These are phyloP conservation scores for Chymomyza fuscimana DNA, from an alignment of 2,888 invertebrate genomes.

Conservation along the genomic window DNA sequence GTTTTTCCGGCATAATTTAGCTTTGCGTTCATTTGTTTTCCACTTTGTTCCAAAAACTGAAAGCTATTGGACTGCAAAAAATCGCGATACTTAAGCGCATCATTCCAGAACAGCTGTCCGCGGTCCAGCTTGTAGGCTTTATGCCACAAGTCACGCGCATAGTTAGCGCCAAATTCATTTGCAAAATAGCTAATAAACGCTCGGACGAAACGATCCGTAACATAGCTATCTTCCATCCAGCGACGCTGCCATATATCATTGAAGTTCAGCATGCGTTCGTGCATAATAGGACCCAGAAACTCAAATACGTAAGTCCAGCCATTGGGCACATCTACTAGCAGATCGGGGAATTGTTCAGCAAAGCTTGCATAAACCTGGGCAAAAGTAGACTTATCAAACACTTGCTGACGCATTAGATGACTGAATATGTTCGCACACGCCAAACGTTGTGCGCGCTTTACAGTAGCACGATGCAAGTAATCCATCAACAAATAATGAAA, in stretches of 20 bases:
- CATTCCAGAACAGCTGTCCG: conserved; percentile 66
- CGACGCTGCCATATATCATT: conserved; percentile 68
- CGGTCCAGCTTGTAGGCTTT: conserved; percentile 67
- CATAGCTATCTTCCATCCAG: conserved; percentile 58
- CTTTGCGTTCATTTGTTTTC: conserved; percentile 34
- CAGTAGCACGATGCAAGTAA: conserved; percentile 63
- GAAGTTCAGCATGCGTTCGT: conserved; percentile 63
- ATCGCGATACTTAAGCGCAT: conserved; percentile 54
- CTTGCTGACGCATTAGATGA: conserved; percentile 56
- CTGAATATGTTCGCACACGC: conserved; percentile 69
- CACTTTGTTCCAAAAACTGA: conserved; percentile 65
- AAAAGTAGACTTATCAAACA: conserved; percentile 57
- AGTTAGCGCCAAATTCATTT: conserved; percentile 74
- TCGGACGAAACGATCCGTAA: conserved; percentile 67
- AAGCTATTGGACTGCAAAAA: conserved; percentile 67
- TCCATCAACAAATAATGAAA: conserved; percentile 66
- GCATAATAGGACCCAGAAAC: conserved; percentile 75
- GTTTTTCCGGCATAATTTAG: conserved; percentile 15
- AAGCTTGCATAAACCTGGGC: conserved; percentile 65
- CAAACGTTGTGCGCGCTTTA: conserved; percentile 60
- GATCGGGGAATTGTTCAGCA: conserved; percentile 63
- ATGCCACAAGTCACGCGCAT: conserved; percentile 72
- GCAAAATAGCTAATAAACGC: conserved; percentile 73
- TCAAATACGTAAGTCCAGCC: conserved; percentile 76
- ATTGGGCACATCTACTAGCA: conserved; percentile 75